phyloP scores from a whole-genome alignment of 2,113 vertebrate genomes.

The Tautogolabrus adspersus region DNA sequence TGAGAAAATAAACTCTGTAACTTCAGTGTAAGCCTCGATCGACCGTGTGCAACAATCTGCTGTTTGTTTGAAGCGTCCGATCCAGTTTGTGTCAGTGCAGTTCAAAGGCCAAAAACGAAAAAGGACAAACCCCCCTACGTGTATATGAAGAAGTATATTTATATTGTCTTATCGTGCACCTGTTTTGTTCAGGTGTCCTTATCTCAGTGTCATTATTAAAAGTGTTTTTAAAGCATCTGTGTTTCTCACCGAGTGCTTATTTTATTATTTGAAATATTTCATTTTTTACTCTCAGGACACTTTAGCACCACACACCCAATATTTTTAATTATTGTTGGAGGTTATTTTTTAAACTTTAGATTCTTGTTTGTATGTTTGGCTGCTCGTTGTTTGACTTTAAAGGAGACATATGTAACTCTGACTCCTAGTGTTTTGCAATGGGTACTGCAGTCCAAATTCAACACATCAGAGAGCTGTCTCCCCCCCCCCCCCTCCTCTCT shows the following conservation, averaged over 20 bases:
- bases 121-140: not conserved
- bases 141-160: slow-evolving; percentile 78
- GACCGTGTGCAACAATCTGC: slow-evolving; percentile 39
- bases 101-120: slow-evolving; percentile 53
- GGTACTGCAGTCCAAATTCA: too few relatives aligned
- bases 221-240: slow-evolving; percentile 80
- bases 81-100: slow-evolving; percentile 60
- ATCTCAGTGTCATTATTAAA: slow-evolving; percentile 85
- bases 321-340: too few relatives aligned
- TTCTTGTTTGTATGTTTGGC: too few relatives aligned
- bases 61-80: slow-evolving; percentile 71
- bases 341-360: too few relatives aligned
- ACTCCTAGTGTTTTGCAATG: too few relatives aligned
- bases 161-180: slow-evolving; percentile 81
- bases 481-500: too few relatives aligned
- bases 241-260: not conserved
- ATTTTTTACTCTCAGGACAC: not conserved
- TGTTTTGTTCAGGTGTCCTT: slow-evolving; percentile 85
- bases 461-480: too few relatives aligned
- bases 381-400: too few relatives aligned
- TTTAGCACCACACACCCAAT: too few relatives aligned
- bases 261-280: not conserved
- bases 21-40: slow-evolving; percentile 25
- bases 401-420: too few relatives aligned
- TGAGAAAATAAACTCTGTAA: slow-evolving; percentile 15